Conservation (phyloP, 2,113 vertebrate genomes). For the Turdus rufiventris region DNA sequence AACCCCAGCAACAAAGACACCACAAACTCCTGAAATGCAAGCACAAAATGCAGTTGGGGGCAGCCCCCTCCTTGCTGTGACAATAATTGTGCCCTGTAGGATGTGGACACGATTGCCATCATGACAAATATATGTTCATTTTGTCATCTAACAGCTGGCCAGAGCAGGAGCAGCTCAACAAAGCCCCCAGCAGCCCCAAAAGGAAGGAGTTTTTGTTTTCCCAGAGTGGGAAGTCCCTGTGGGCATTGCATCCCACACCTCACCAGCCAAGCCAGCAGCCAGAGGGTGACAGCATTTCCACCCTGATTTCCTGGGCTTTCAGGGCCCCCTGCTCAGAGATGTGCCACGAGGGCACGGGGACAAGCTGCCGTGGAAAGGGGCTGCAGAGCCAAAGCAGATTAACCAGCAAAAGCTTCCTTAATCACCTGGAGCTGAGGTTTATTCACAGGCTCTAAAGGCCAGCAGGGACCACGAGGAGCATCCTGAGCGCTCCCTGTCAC, state of each 20-base stretch:
- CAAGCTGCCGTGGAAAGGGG: neutral
- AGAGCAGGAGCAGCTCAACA: neutral
- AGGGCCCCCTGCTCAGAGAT: neutral
- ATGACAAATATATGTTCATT: accelerated
- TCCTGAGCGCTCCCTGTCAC: accelerated
- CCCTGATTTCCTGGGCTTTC: accelerated
- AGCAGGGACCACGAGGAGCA: neutral
- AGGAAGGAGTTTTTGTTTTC: neutral
- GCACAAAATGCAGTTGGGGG: accelerated
- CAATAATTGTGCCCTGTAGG: neutral
- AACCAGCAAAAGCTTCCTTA: conserved; percentile 7
- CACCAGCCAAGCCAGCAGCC: accelerated
- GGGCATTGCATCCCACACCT: neutral
- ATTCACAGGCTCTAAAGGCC: conserved; percentile 7
- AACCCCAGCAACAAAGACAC: neutral
- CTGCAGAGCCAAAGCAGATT: neutral
- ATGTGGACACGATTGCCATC: accelerated
- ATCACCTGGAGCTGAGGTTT: conserved; percentile 16
- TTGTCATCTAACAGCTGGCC: accelerated
- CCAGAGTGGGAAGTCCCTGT: neutral
- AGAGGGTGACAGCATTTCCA: neutral
- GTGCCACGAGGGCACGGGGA: neutral
- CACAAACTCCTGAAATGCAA: neutral
- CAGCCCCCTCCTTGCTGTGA: neutral
- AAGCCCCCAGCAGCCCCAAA: neutral